phyloP scores from a whole-genome alignment of 2,113 vertebrate genomes.

The Hippocampus barbouri region DNA sequence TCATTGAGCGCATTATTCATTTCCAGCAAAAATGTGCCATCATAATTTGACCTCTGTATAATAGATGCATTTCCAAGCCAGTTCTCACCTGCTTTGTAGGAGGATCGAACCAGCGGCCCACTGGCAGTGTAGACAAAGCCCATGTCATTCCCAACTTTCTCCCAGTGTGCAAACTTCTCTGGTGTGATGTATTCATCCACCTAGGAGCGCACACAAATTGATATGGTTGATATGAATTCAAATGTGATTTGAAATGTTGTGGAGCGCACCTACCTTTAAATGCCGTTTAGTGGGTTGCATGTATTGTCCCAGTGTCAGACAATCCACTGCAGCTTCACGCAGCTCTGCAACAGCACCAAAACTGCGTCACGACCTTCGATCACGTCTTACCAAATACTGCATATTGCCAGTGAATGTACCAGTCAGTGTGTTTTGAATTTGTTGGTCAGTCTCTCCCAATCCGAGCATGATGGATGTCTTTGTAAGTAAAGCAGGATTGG shows the following conservation, averaged over 20 bases:
- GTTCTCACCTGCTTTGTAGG: constrained; percentile 93
- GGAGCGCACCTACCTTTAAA: constrained; percentile 76
- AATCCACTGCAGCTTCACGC: constrained; percentile 85
- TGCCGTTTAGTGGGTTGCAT: constrained; percentile 98
- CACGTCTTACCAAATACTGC: background rate
- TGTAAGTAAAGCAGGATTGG: constrained; percentile 79
- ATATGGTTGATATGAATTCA: background rate
- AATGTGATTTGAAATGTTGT: background rate
- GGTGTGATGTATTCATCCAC: constrained; percentile 95
- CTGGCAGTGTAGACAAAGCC: constrained; percentile 95
- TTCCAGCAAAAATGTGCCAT: background rate
- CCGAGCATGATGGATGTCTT: constrained; percentile 98
- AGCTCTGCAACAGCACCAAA: constrained; percentile 73
- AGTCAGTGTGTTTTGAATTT: constrained; percentile 80
- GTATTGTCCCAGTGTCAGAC: constrained; percentile 94
- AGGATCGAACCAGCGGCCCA: constrained; percentile 91
- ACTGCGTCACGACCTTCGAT: background rate
- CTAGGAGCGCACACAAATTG: constrained; percentile 58
- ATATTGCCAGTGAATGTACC: constrained; percentile 59
- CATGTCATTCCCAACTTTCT: constrained; percentile 87
- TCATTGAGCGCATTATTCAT: too few species aligned
- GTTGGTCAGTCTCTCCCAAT: constrained; percentile 85
- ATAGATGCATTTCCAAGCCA: background rate
- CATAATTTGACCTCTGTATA: background rate
- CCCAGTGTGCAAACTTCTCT: constrained; percentile 92